Evolutionary conservation across 2,797 vertebrate species (phyloP).

Genomic region (Toxotes lorentzi): DNA sequence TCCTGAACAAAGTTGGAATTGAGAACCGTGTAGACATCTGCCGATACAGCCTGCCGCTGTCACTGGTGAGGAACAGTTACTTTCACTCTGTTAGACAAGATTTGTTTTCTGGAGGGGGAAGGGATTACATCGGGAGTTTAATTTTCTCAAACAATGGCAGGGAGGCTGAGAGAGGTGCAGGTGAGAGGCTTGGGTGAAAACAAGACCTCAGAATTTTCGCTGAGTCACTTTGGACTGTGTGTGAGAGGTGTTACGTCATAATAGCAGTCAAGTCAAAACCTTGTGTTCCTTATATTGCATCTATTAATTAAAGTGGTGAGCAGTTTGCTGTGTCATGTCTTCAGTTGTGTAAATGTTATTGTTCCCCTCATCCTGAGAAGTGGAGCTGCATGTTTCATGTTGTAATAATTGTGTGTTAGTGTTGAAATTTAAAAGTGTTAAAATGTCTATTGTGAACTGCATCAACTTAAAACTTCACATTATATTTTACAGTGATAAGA

Average conservation of each 20-base stretch:
- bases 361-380: not conserved
- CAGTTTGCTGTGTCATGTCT: not conserved
- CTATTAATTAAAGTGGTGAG: slow-evolving; percentile 28
- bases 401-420: not conserved
- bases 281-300: slow-evolving; percentile 22
- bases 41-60: slow-evolving; percentile 78
- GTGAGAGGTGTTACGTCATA: not conserved
- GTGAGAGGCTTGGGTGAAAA: not conserved
- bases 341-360: not conserved
- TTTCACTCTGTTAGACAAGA: not conserved
- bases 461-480: not conserved
- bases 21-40: slow-evolving; percentile 65
- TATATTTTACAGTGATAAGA: slow-evolving; percentile 11
- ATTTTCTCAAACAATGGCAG: not conserved
- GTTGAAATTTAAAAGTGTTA: not conserved
- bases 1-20: slow-evolving; percentile 68
- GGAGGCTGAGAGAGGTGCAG: not conserved
- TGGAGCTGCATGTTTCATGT: not conserved
- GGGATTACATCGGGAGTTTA: not conserved
- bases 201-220: not conserved
- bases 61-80: slow-evolving; percentile 78
- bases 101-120: not conserved
- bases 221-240: not conserved
- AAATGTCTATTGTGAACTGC: not conserved
- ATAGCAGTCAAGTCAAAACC: not conserved